Conservation (phyloP, 35 echinoderm and acorn worm genomes). For the Nesometra sesokonis region DNA sequence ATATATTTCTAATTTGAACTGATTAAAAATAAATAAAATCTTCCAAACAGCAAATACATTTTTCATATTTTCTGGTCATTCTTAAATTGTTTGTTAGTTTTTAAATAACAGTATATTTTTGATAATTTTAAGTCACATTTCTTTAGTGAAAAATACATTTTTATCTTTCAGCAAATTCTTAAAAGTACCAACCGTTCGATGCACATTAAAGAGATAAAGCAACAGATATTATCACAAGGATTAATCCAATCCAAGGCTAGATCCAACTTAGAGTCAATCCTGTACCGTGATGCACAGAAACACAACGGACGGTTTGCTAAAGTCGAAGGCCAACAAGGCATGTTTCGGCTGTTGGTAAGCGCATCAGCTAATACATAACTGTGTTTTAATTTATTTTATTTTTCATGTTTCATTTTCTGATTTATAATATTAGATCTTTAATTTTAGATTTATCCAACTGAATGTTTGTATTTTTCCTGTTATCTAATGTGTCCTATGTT, state of each 20-base stretch:
- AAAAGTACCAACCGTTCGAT: slow-evolving; percentile 41
- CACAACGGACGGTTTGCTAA: slow-evolving; percentile 69
- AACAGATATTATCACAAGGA: slow-evolving; percentile 52
- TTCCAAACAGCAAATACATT: too few relatives aligned
- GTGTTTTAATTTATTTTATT: background rate
- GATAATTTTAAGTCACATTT: too few relatives aligned
- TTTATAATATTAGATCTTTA: background rate
- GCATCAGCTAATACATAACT: too few relatives aligned
- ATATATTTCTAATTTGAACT: too few relatives aligned
- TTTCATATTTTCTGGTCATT: too few relatives aligned
- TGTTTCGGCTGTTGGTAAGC: slow-evolving; percentile 81
- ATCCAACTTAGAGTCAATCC: slow-evolving; percentile 57
- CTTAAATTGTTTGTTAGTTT: too few relatives aligned
- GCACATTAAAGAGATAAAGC: slow-evolving; percentile 86
- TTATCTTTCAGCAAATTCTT: slow-evolving; percentile 40
- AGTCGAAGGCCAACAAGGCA: slow-evolving; percentile 48
- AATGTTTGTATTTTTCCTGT: too few relatives aligned
- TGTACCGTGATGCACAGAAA: slow-evolving; percentile 70
- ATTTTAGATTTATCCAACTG: background rate
- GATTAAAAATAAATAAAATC: too few relatives aligned
- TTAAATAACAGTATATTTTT: too few relatives aligned
- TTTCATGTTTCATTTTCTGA: background rate
- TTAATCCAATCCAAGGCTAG: slow-evolving; percentile 53
- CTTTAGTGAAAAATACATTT: too few relatives aligned
- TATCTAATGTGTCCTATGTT: too few relatives aligned